These are phyloP conservation scores for Melanaphis sacchari DNA, from an alignment of 1,140 invertebrate genomes.

Conservation along the genomic window DNA sequence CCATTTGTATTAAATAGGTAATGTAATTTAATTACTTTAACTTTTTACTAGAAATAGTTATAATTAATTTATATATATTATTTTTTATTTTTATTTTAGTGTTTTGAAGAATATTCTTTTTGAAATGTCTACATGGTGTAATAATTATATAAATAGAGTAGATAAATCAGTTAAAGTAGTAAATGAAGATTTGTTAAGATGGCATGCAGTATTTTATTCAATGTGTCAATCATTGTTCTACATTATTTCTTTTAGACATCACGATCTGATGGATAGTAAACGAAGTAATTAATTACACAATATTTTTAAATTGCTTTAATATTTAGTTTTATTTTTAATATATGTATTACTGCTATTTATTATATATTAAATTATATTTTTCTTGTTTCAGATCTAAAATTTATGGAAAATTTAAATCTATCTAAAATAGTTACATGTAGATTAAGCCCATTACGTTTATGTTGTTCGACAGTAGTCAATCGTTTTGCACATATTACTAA, in stretches of 20 bases:
- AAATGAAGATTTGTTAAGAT: conserved; percentile 67
- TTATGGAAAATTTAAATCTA: conserved; percentile 81
- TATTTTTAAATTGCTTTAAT: conserved; percentile 25
- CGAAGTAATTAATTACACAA: conserved; percentile 70
- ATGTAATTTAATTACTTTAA: conserved; percentile 48
- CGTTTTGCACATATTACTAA: conserved; percentile 85
- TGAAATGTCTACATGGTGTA: conserved; percentile 76
- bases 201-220: conserved; percentile 86
- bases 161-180: conserved; percentile 66
- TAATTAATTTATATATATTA: background rate
- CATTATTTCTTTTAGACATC: conserved; percentile 84
- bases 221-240: conserved; percentile 92
- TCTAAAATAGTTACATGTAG: conserved; percentile 81
- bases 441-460: conserved; percentile 85
- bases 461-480: conserved; percentile 77
- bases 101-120: conserved; percentile 71
- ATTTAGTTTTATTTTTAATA: background rate
- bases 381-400: conserved; percentile 74
- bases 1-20: conserved; percentile 74
- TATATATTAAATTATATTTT: background rate
- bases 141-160: conserved; percentile 74
- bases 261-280: conserved; percentile 78
- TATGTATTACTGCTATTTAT: background rate
- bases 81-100: conserved; percentile 66
- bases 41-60: background rate